Base-by-base conservation (phyloP, 1,140 invertebrate genomes). In the Alviniconcha marisindica region DNA sequence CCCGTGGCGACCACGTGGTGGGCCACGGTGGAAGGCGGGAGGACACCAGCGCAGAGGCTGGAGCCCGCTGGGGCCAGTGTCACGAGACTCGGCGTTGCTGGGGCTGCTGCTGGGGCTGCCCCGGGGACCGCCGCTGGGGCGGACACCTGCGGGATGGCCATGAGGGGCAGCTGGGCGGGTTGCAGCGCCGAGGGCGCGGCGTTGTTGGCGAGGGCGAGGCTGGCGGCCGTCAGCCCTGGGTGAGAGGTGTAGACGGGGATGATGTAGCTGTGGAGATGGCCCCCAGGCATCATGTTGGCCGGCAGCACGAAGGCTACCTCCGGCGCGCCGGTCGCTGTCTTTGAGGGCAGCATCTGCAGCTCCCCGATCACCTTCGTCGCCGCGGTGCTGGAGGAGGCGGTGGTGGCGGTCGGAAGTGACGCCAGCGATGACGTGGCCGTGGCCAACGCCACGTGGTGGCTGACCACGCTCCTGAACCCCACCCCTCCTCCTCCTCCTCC, bases 341-440 rank as follows among this genome's bases (percentile, higher is more conserved):
- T 94, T 38, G 94, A 96, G 66, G 94, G 96, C 18, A 97, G 95
- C 36, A 97, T 93, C 84, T 96, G 96, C 18, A 94, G 93, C 54
- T 94, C 94, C 44, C 82, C 84, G 10, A 85, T 36, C 15, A 87
- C 40, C 54, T 87, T 90, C 14, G 81, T 73, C 48, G 66, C 73
- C 54, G 56, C 28, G 36, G 60, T 31, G 48, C n/a, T n/a, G n/a
- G n/a, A n/a, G 60, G 80, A 60, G 73, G 76, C 24, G 36, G 44
- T 15, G 42, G 33, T 80, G 40, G 42, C 42, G 33, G 54, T 24
- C 36, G 36, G 40, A 18, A 28, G 33, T 2, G 44, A 3, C 14
- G 69, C 14, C 42, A n/a, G 51, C 3, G 74, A 51, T 24, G 38
- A 44, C 42, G 60, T 24, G 10, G 54, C 33, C 24, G 73, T 33